Base-by-base conservation (phyloP, 2,797 vertebrate genomes). In the Chelmon rostratus region DNA sequence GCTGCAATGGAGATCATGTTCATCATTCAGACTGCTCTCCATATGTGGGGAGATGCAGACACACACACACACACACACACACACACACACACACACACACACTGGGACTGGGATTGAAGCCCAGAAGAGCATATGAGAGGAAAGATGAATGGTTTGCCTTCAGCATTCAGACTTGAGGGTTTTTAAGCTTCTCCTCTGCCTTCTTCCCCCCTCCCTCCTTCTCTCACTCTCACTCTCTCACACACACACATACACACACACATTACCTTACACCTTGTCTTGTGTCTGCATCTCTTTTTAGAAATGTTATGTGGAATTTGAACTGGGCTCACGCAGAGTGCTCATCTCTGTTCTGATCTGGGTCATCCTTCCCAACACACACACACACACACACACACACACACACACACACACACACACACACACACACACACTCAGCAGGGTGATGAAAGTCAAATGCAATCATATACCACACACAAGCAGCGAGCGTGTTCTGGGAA, bases 371-470 rank as follows among this genome's bases (percentile, higher is more conserved):
- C 35, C 78, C 52, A 31, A 76, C 71, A 82, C 23, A 84, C 75
- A 65, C 49, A 66, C 50, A 74, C 50, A 78, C 66, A 68, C 61
- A 67, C 61, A 85, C 3, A 68, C 42, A 61, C 42, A 67, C 61
- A 74, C 52, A 70, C 44, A 69, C 75, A 68, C 50, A 47, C 78
- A 59, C 73, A 79, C 83, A 54, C 74, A 73, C 21, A 67, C 40
- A 53, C 62, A 81, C 46, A 70, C 69, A 59, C 66, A 73, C 56
- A 65, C 61, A 56, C 73, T 38, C 69, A 78, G n/a, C 69, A 64
- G 87, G 85, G 76, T 94, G 92, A 91, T 94, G 92, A 93, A 93
- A 94, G 91, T 85, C 73, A 90, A 89, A 89, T 81, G 93, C 91
- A 94, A 92, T 92, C 90, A 86, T 59, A 79, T 67, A 83, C 84